Conservation (phyloP, 1,140 invertebrate genomes). For the Phortica variegata region DNA sequence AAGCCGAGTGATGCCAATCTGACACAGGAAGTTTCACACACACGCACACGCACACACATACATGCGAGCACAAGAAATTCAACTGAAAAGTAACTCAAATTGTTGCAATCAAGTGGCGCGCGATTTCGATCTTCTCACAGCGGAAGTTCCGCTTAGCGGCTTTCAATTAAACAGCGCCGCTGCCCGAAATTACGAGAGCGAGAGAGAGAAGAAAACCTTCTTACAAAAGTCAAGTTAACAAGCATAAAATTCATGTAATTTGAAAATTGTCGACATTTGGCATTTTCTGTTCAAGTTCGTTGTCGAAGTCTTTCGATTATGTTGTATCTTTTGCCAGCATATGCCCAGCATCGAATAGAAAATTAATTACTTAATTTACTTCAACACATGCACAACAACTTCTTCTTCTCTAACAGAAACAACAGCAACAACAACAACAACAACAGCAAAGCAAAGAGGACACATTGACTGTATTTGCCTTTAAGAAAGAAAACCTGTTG, state of each 20-base stretch:
- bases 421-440: conserved; percentile 12
- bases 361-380: conserved; percentile 56
- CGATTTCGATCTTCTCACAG: conserved; percentile 28
- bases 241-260: conserved; percentile 17
- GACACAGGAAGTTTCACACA: conserved; percentile 31
- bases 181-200: too few species aligned
- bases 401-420: conserved; percentile 29
- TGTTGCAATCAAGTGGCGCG: too few species aligned
- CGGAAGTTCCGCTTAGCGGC: conserved; percentile 22
- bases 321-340: too few species aligned
- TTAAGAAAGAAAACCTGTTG: conserved; percentile 33
- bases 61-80: too few species aligned
- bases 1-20: conserved; percentile 46
- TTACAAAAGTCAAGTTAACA: too few species aligned
- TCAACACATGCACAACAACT: conserved; percentile 41
- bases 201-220: too few species aligned
- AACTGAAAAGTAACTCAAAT: too few species aligned
- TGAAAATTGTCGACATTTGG: not conserved
- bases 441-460: conserved; percentile 44
- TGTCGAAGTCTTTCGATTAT: conserved; percentile 44
- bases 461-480: conserved; percentile 30
- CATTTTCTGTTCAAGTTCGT: conserved; percentile 25
- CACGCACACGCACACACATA: too few species aligned
- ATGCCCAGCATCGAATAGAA: conserved; percentile 48
- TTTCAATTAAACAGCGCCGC: too few species aligned